Evolutionary conservation across 2,797 vertebrate species (phyloP), one percentile per base, ranked within the genome.

Genomic region (Helarctos malayanus): DNA sequence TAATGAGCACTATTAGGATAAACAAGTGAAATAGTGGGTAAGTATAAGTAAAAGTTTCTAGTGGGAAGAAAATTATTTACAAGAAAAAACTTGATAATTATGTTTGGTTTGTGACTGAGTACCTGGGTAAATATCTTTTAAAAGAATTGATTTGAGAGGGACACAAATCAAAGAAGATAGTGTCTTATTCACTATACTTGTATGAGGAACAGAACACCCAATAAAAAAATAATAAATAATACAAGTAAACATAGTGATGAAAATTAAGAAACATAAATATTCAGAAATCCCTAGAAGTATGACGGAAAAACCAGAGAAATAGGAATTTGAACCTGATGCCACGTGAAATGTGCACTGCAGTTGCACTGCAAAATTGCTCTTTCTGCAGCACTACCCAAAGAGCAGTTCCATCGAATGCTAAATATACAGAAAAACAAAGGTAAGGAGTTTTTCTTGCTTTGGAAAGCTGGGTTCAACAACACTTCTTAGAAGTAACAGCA

Each of bases 261-360:
- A 71, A 90, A 69, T 91, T 84, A 15, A 75, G 25, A 94, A 85
- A 80, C 56, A 57, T 76, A 56, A 87, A 92, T 71, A 61, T 87
- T 83, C 8, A 18, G 8, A 91, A 91, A 35, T 82, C 13, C 59
- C 15, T 63, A 32, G 32, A 68, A 93, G 32, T 71, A 61, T 63
- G 41, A 49, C 49, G 32, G 29, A 59, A 85, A 41, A 57, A 82
- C 15, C 56, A 87, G 68, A 95, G 27, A 80, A 78, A 82, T 1
- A 38, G 59, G 27, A 91, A 82, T 59, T 63, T 81, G 32, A 94
- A 61, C 12, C 32, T 71, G 45, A 82, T 5, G 78, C 41, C n/a
- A 41, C n/a, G 56, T 56, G 32, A 93, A 87, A 87, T 81, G 21
- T 52, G 25, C 41, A 29, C 23, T 68, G 91, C 35, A 82, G 3